These are phyloP conservation scores for Caenorhabditis briggsae DNA, from an alignment of 1,140 invertebrate genomes.

Conservation along the genomic window DNA sequence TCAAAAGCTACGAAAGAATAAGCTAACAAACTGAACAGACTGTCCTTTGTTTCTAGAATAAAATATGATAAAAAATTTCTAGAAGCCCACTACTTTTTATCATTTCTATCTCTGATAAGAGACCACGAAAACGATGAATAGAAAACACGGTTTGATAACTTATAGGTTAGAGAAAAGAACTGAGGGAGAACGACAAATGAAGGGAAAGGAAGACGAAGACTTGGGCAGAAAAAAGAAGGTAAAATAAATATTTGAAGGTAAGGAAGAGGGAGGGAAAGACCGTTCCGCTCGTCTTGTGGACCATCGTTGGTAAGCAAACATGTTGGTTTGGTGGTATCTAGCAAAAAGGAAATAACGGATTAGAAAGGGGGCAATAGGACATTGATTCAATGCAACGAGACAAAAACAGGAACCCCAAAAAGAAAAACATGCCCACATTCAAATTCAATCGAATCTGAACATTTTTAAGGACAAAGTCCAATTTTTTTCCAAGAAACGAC, in stretches of 20 bases:
- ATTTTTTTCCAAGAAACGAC: no score
- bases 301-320: conserved; percentile 21
- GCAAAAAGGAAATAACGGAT: no score
- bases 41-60: no score
- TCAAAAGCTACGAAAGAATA: no score
- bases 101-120: background rate
- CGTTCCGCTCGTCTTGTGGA: conserved; percentile 31
- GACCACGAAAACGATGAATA: background rate
- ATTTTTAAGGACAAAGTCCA: no score
- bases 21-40: no score
- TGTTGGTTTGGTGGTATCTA: background rate
- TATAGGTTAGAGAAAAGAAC: background rate
- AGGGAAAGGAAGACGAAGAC: background rate
- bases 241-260: conserved; percentile 37
- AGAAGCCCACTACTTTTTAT: conserved; percentile 12
- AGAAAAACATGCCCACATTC: no score
- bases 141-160: conserved; percentile 9
- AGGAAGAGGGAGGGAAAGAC: background rate
- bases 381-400: no score
- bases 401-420: background rate
- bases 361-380: background rate
- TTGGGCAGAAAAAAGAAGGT: background rate
- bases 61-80: background rate
- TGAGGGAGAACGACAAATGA: background rate
- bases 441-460: no score